These are phyloP conservation scores for Choloepus didactylus DNA, from an alignment of 2,797 vertebrate species.

Conservation along the genomic window DNA sequence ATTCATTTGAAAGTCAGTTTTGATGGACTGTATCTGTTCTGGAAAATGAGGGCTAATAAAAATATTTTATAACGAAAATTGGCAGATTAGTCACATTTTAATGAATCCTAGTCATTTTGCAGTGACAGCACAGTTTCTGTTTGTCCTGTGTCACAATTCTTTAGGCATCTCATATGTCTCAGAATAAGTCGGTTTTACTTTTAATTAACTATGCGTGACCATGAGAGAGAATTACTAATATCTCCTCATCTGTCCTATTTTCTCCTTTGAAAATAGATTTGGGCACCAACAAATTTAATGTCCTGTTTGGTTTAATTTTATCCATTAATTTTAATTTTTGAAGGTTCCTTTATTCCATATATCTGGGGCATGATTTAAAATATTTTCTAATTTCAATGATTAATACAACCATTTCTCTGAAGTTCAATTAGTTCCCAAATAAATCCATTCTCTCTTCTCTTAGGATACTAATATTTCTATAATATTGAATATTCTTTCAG, in stretches of 20 bases:
- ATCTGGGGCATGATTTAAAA: constrained; percentile 72
- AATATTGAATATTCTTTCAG: constrained; percentile 33
- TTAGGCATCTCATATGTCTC: constrained; percentile 51
- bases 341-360: neutral
- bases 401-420: constrained; percentile 61
- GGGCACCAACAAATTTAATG: constrained; percentile 36
- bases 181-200: constrained; percentile 77
- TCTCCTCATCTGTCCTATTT: constrained; percentile 73
- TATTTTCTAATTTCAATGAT: constrained; percentile 54
- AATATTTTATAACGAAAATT: constrained; percentile 63
- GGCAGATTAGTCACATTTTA: constrained; percentile 77
- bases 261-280: constrained; percentile 76
- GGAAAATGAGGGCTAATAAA: neutral
- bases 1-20: neutral
- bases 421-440: constrained; percentile 82
- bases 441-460: constrained; percentile 68
- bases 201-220: constrained; percentile 80
- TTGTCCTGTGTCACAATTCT: constrained; percentile 38
- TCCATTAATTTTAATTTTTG: constrained; percentile 34
- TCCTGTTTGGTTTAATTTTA: constrained; percentile 65
- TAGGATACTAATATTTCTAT: constrained; percentile 21
- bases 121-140: constrained; percentile 69
- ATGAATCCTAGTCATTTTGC: constrained; percentile 79
- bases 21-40: neutral
- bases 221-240: constrained; percentile 69